phyloP scores from a whole-genome alignment of 2,113 vertebrate genomes.

The Todiramphus chloris region DNA sequence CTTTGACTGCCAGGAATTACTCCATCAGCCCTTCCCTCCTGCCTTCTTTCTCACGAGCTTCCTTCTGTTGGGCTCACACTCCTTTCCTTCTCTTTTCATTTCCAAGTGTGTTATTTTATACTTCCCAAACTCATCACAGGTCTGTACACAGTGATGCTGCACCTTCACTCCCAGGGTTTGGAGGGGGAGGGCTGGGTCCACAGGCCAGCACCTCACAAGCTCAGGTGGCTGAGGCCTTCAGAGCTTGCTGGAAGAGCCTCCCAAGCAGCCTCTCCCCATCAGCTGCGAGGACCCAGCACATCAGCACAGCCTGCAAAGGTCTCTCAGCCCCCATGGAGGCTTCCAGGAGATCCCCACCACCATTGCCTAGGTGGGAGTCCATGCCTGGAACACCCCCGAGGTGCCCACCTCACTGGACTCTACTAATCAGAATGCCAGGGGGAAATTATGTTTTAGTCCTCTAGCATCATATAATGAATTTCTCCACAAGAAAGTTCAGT shows the following conservation, averaged over 20 bases:
- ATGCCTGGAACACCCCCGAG: not conserved
- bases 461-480: rapidly evolving
- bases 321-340: not conserved
- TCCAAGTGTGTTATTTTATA: rapidly evolving
- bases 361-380: not conserved
- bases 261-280: not conserved
- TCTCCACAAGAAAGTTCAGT: not conserved
- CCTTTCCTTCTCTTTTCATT: not conserved
- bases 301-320: not conserved
- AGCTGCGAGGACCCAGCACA: not conserved
- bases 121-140: not conserved
- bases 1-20: not conserved
- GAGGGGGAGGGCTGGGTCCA: not conserved
- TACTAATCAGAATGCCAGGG: not conserved
- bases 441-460: not conserved
- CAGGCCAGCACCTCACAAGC: not conserved
- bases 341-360: not conserved
- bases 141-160: too few relatives aligned
- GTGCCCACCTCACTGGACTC: not conserved
- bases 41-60: not conserved
- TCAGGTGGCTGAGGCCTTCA: not conserved
- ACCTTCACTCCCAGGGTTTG: too few relatives aligned
- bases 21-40: not conserved
- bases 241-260: not conserved
- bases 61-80: not conserved